These are phyloP conservation scores for Mesorhabditis spiculigera DNA, from an alignment of 2,888 invertebrate genomes.

Conservation along the genomic window DNA sequence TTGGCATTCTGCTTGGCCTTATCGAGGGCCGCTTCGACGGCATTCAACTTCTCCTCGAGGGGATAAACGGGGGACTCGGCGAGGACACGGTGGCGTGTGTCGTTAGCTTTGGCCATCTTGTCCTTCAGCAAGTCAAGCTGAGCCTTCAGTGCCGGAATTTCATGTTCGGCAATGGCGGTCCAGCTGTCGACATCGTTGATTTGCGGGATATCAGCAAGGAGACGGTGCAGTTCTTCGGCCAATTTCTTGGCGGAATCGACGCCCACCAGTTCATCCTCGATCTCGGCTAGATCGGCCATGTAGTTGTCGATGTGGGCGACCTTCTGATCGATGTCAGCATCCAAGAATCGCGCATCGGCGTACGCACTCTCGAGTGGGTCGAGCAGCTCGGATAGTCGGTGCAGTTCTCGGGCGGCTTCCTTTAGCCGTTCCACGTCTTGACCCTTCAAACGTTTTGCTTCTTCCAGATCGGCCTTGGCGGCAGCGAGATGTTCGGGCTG, in stretches of 20 bases:
- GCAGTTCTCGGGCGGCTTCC: slow-evolving; percentile 25
- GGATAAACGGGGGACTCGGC: too few relatives aligned
- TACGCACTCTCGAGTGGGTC: too few relatives aligned
- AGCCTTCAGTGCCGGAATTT: too few relatives aligned
- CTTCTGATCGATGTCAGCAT: too few relatives aligned
- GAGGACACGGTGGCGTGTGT: too few relatives aligned
- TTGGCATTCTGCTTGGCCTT: too few relatives aligned
- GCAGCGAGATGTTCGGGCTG: slow-evolving; percentile 19
- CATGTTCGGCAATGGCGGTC: slow-evolving; percentile 7
- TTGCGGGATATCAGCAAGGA: slow-evolving; percentile 18
- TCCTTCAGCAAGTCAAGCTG: too few relatives aligned
- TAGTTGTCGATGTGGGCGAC: slow-evolving; percentile 36
- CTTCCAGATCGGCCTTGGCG: slow-evolving; percentile 20
- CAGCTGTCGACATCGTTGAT: slow-evolving; percentile 13
- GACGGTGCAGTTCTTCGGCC: slow-evolving; percentile 21
- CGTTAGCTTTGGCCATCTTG: too few relatives aligned
- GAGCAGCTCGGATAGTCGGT: too few relatives aligned
- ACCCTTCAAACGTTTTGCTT: slow-evolving; percentile 16
- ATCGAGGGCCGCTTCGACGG: too few relatives aligned
- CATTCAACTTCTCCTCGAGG: too few relatives aligned
- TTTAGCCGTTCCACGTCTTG: slow-evolving; percentile 22
- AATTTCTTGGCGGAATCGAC: slow-evolving; percentile 31
- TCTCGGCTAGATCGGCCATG: slow-evolving; percentile 25
- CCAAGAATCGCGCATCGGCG: too few relatives aligned
- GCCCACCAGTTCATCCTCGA: slow-evolving; percentile 31